phyloP scores from a whole-genome alignment of 1,140 invertebrate species.

The Drosophila erecta region DNA sequence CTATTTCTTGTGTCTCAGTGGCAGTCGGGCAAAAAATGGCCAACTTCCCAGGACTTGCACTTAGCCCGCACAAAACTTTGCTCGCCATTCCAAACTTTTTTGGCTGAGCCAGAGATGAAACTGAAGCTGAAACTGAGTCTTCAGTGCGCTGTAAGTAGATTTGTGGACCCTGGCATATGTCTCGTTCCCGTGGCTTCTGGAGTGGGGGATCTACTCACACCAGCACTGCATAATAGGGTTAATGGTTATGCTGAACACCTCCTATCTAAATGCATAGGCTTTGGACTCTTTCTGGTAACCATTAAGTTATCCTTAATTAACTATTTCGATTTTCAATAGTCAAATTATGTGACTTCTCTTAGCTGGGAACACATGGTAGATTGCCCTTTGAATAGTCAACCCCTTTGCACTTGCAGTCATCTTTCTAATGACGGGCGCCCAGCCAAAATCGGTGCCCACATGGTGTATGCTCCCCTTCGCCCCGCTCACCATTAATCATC shows the following conservation, averaged over 20 bases:
- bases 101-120: slow-evolving; percentile 51
- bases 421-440: neutral
- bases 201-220: slow-evolving; percentile 1
- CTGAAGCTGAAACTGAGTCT: slow-evolving; percentile 30
- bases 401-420: neutral
- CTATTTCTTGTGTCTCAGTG: slow-evolving; percentile 48
- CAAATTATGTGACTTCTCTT: neutral
- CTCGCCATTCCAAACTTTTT: slow-evolving; percentile 45
- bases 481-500: slow-evolving; percentile 32
- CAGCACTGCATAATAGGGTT: slow-evolving; percentile 48
- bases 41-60: slow-evolving; percentile 71
- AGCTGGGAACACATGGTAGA: too few relatives aligned
- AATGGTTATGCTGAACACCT: slow-evolving; percentile 14
- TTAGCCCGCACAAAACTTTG: slow-evolving; percentile 67
- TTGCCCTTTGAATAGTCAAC: too few relatives aligned
- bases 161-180: slow-evolving; percentile 61
- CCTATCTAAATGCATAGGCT: neutral
- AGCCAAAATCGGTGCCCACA: slow-evolving; percentile 12
- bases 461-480: slow-evolving; percentile 6
- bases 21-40: slow-evolving; percentile 60
- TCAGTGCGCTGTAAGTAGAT: slow-evolving; percentile 60
- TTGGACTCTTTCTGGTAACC: too few relatives aligned
- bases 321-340: too few relatives aligned
- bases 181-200: slow-evolving; percentile 10
- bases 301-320: too few relatives aligned